phyloP scores from a whole-genome alignment of 2,797 vertebrate species.

The Poecile montanus region DNA sequence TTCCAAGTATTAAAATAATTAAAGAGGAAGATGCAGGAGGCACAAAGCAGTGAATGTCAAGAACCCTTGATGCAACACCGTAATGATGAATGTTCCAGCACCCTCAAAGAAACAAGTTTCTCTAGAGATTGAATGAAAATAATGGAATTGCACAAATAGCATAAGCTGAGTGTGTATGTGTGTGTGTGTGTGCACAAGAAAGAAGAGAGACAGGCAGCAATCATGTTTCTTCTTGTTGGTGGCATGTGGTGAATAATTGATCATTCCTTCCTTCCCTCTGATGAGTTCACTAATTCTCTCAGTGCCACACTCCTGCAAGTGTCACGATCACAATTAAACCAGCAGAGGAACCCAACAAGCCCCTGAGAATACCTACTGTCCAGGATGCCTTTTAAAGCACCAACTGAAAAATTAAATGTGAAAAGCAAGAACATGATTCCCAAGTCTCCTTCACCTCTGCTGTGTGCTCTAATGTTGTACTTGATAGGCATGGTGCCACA shows the following conservation, averaged over 20 bases:
- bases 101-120: slow-evolving; percentile 50
- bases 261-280: slow-evolving; percentile 44
- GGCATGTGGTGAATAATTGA: slow-evolving; percentile 75
- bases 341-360: slow-evolving; percentile 44
- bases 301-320: slow-evolving; percentile 39
- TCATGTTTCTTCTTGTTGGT: slow-evolving; percentile 50
- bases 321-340: slow-evolving; percentile 63
- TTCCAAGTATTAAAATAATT: slow-evolving; percentile 44
- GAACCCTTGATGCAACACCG: slow-evolving; percentile 26
- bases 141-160: slow-evolving; percentile 65
- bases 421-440: slow-evolving; percentile 62
- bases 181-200: neutral
- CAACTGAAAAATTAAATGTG: slow-evolving; percentile 70
- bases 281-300: slow-evolving; percentile 72
- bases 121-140: slow-evolving; percentile 64
- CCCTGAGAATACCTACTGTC: slow-evolving; percentile 47
- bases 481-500: neutral
- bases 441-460: slow-evolving; percentile 25
- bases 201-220: slow-evolving; percentile 30
- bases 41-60: slow-evolving; percentile 46
- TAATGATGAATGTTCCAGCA: slow-evolving; percentile 42
- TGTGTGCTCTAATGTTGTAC: neutral
- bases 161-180: neutral
- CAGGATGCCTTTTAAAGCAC: slow-evolving; percentile 60
- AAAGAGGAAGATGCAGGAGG: slow-evolving; percentile 5